Conservation (phyloP, 2,797 vertebrate genomes). For the Xiphorhynchus erythropygius region DNA sequence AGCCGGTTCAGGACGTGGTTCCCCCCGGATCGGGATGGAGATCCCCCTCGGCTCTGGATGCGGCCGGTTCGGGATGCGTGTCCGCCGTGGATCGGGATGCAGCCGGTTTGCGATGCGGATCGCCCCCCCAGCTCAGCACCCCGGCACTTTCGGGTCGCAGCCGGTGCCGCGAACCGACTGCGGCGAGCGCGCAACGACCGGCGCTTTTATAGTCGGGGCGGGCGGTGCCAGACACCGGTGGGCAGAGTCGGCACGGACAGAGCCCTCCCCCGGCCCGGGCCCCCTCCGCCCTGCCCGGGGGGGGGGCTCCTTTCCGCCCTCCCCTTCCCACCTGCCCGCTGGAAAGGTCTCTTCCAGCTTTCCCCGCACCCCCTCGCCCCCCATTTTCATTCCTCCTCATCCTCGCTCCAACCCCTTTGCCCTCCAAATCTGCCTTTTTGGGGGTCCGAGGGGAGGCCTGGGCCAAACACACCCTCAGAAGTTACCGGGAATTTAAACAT, state of each 20-base stretch:
- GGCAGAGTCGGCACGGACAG: neutral
- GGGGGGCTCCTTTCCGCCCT: neutral
- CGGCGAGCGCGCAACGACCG: neutral
- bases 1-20: neutral
- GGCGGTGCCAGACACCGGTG: neutral
- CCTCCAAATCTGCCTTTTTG: neutral
- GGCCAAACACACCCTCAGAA: neutral
- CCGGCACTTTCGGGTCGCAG: fast-evolving
- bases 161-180: neutral
- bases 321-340: neutral
- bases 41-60: neutral
- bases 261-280: neutral
- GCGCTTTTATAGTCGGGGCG: neutral
- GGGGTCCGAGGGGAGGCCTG: fast-evolving
- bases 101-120: neutral
- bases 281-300: neutral
- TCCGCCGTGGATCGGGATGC: neutral
- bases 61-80: neutral
- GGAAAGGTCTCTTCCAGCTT: neutral
- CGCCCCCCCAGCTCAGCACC: too few species aligned
- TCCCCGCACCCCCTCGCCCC: neutral
- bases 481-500: fast-evolving
- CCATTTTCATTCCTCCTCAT: neutral
- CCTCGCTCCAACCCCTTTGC: neutral
- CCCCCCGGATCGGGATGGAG: too few species aligned